Percentiles rank a stretch among this genome's conserved stretches.
phyloP scores from a whole-genome alignment of 2,888 invertebrate genomes.

The Spisula subtruncata region DNA sequence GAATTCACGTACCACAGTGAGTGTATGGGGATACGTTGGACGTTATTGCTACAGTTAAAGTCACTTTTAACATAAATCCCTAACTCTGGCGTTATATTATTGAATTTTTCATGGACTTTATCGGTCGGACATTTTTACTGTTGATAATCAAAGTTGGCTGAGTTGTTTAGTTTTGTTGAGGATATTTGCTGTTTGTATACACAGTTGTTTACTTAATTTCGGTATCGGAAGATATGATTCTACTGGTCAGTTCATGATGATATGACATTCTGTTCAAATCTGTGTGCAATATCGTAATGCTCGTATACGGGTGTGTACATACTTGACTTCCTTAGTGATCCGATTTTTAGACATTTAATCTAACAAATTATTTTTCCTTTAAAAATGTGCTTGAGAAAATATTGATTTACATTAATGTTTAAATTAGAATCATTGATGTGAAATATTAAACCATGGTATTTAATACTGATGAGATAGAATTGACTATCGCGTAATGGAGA shows the following conservation, averaged over 20 bases:
- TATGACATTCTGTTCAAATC: conserved; percentile 26
- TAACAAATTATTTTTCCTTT: conserved; percentile 6
- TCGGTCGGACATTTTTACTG: conserved; percentile 35
- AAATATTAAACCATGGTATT: conserved; percentile 8
- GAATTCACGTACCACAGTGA: conserved; percentile 16
- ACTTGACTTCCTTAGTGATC: conserved; percentile 13
- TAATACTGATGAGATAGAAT: background rate
- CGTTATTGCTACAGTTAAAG: conserved; percentile 33
- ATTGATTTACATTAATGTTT: conserved; percentile 7
- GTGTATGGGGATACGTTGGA: background rate
- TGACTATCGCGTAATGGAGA: background rate
- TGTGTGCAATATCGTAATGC: conserved; percentile 21
- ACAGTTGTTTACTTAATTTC: conserved; percentile 58
- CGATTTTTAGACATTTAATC: conserved; percentile 19
- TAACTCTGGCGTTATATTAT: conserved; percentile 27
- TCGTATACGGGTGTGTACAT: background rate
- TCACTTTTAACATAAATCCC: conserved; percentile 45
- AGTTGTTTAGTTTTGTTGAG: conserved; percentile 44
- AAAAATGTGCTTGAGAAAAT: conserved; percentile 17
- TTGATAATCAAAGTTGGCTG: conserved; percentile 43
- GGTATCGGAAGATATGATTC: conserved; percentile 57
- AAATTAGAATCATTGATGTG: conserved; percentile 21
- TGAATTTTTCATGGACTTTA: conserved; percentile 53
- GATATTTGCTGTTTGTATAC: conserved; percentile 54
- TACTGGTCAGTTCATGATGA: conserved; percentile 40